phyloP scores from a whole-genome alignment of 2,113 vertebrate genomes.

The Empidonax traillii region DNA sequence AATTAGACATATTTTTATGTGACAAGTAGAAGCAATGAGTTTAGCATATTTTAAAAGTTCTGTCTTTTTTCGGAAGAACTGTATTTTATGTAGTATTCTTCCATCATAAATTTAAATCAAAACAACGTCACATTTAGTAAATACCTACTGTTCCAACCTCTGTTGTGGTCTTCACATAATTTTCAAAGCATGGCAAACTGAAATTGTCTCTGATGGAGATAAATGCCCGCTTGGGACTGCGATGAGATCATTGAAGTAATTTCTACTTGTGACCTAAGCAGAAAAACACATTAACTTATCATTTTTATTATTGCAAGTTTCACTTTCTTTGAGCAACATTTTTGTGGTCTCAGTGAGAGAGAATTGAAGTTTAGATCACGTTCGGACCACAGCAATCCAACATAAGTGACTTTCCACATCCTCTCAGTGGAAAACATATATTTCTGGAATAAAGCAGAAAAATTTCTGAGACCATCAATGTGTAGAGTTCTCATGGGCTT shows the following conservation, averaged over 20 bases:
- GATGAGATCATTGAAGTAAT: background rate
- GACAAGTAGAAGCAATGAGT: background rate
- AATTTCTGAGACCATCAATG: background rate
- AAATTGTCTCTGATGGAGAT: background rate
- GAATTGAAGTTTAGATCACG: background rate
- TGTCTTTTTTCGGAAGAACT: background rate
- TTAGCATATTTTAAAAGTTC: background rate
- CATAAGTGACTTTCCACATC: background rate
- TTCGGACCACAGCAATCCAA: background rate
- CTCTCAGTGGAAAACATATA: background rate
- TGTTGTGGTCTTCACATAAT: background rate
- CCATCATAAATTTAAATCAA: background rate
- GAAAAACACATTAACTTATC: background rate
- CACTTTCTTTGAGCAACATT: background rate
- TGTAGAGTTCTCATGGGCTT: background rate
- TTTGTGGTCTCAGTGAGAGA: background rate
- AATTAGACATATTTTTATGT: background rate
- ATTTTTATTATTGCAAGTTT: background rate
- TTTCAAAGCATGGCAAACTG: conserved; percentile 6
- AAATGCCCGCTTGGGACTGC: background rate
- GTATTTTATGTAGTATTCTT: background rate
- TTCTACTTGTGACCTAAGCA: background rate
- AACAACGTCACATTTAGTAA: background rate
- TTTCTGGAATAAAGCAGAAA: background rate
- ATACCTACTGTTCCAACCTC: background rate